Conservation (phyloP, 2,797 vertebrate genomes). For the Brachymystax lenok region DNA sequence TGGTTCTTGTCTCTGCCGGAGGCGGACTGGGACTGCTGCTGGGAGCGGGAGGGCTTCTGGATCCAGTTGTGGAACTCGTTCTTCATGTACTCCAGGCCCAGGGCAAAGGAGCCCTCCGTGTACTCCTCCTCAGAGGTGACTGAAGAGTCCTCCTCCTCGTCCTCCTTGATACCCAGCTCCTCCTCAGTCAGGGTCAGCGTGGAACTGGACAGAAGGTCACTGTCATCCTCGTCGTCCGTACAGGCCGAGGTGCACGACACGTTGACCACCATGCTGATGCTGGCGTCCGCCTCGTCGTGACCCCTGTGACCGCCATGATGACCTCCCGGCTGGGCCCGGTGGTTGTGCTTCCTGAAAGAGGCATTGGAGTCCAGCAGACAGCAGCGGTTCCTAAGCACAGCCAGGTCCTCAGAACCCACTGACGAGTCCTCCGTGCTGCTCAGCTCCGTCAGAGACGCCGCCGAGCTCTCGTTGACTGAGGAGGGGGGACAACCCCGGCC, state of each 20-base stretch:
- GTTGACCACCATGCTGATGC: slow-evolving; percentile 97
- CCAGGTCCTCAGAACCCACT: slow-evolving; percentile 88
- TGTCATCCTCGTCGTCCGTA: slow-evolving; percentile 95
- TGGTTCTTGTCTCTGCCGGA: slow-evolving; percentile 76
- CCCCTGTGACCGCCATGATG: slow-evolving; percentile 6
- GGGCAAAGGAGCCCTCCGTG: slow-evolving; percentile 84
- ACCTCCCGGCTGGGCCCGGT: slow-evolving; percentile 23
- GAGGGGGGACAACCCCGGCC: slow-evolving; percentile 71
- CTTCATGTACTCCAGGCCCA: slow-evolving; percentile 92
- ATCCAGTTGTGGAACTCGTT: slow-evolving; percentile 92
- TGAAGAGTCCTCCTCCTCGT: slow-evolving; percentile 86
- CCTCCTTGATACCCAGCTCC: slow-evolving; percentile 87
- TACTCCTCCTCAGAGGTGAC: slow-evolving; percentile 86
- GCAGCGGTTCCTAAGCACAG: slow-evolving; percentile 79
- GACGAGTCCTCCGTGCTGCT: slow-evolving; percentile 93
- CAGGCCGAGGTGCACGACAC: slow-evolving; percentile 94
- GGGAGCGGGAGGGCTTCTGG: slow-evolving; percentile 69
- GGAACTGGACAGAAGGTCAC: slow-evolving; percentile 95
- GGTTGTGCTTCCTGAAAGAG: slow-evolving; percentile 80
- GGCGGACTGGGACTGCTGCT: slow-evolving; percentile 31
- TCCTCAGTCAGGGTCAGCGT: slow-evolving; percentile 97
- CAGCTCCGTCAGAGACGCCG: slow-evolving; percentile 89
- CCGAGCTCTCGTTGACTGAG: slow-evolving; percentile 86
- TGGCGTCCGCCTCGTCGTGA: slow-evolving; percentile 86
- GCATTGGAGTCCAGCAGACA: slow-evolving; percentile 81